Percentiles rank a stretch among this genome's conserved stretches.
phyloP scores from a whole-genome alignment of 2,113 vertebrate genomes.

The Trematomus loennbergii region DNA sequence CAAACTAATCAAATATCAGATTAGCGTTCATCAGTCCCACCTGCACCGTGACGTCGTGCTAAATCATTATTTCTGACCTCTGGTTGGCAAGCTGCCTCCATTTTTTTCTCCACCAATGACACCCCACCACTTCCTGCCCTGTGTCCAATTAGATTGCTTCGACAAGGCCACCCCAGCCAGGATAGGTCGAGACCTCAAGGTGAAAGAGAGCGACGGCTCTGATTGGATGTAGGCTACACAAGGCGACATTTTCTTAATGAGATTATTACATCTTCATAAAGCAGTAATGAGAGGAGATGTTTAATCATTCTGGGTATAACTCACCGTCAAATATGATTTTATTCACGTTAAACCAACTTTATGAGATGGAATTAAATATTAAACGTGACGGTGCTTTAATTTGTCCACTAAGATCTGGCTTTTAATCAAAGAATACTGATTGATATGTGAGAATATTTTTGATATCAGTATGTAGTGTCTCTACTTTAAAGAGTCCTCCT shows the following conservation, averaged over 20 bases:
- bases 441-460: too few relatives aligned
- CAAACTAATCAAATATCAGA: constrained; percentile 72
- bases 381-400: not conserved
- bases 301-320: constrained; percentile 65
- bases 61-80: constrained; percentile 61
- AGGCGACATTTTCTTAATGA: constrained; percentile 55
- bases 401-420: not conserved
- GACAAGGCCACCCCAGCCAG: constrained; percentile 17
- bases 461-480: too few relatives aligned
- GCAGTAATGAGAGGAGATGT: constrained; percentile 61
- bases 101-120: constrained; percentile 57
- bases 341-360: constrained; percentile 43
- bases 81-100: constrained; percentile 57
- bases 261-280: constrained; percentile 56
- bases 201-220: constrained; percentile 28
- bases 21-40: constrained; percentile 67
- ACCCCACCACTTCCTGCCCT: constrained; percentile 62
- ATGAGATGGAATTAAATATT: not conserved
- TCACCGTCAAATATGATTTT: constrained; percentile 62
- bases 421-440: not conserved
- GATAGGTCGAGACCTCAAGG: not conserved
- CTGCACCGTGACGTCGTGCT: constrained; percentile 34
- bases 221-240: constrained; percentile 30
- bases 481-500: too few relatives aligned
- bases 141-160: constrained; percentile 52